Evolutionary conservation across 2,797 vertebrate species (phyloP).

Genomic region (Coregonus ussuriensis): DNA sequence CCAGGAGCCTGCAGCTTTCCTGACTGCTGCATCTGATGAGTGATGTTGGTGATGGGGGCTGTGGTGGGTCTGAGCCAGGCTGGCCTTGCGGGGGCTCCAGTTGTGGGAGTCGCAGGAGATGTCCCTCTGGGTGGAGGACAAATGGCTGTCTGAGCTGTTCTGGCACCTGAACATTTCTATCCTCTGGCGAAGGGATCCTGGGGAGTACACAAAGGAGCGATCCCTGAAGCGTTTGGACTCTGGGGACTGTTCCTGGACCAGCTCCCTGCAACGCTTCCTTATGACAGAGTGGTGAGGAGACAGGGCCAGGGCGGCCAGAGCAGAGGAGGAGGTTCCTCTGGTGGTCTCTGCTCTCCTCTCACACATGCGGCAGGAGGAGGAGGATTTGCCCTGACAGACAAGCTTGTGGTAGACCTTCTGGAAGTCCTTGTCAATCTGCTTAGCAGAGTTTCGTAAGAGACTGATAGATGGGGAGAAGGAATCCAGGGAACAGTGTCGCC

Average conservation of each 20-base stretch:
- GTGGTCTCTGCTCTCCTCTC: constrained; percentile 5
- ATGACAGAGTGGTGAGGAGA: constrained; percentile 61
- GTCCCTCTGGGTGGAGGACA: constrained; percentile 6
- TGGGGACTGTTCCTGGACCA: constrained; percentile 27
- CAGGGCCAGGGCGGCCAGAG: constrained; percentile 59
- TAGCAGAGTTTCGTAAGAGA: background rate
- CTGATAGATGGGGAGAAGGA: background rate
- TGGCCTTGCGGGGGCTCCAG: background rate
- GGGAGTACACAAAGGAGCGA: constrained; percentile 45
- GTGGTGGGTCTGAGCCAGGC: constrained; percentile 28
- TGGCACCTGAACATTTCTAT: constrained; percentile 33
- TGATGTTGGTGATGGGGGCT: background rate
- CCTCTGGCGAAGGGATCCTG: constrained; percentile 50
- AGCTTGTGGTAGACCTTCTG: constrained; percentile 71
- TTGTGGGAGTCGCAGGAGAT: background rate
- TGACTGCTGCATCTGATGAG: constrained; percentile 1
- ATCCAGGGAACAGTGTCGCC: constrained; percentile 49
- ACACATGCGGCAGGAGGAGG: constrained; percentile 58
- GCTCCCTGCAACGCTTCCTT: constrained; percentile 67
- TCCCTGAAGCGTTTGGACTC: constrained; percentile 66
- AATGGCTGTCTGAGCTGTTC: background rate
- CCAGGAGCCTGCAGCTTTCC: constrained; percentile 25
- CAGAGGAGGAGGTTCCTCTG: constrained; percentile 29
- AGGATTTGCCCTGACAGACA: constrained; percentile 62
- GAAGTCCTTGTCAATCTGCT: constrained; percentile 66